Conservation (phyloP, 2,113 vertebrate species). For the Paedocypris sp. region DNA sequence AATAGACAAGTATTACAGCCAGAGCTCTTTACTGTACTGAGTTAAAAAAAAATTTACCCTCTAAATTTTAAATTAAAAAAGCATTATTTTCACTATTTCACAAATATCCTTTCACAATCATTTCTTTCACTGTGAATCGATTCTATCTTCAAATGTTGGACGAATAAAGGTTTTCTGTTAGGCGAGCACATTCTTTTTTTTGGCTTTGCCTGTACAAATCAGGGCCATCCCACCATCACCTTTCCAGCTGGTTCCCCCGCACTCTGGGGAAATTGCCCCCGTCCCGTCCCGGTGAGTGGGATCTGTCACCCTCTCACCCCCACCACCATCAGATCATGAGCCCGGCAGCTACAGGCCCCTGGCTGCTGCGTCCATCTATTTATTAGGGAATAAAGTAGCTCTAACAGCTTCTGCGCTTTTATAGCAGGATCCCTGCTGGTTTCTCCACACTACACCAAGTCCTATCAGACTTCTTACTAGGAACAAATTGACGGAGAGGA, state of each 20-base stretch:
- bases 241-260: background rate
- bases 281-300: background rate
- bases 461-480: conserved; percentile 36
- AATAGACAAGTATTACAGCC: too few relatives aligned
- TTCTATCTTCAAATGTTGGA: too few relatives aligned
- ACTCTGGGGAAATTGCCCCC: background rate
- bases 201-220: background rate
- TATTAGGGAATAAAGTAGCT: conserved; percentile 39
- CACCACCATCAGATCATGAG: background rate
- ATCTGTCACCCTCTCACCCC: background rate
- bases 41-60: too few relatives aligned
- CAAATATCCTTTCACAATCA: too few relatives aligned
- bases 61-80: too few relatives aligned
- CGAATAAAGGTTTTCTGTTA: too few relatives aligned
- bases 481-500: conserved; percentile 40
- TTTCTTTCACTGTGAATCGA: too few relatives aligned
- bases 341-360: conserved; percentile 2
- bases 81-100: too few relatives aligned
- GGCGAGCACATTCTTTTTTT: background rate
- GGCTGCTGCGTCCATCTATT: conserved; percentile 21
- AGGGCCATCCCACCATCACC: conserved; percentile 2
- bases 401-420: conserved; percentile 30
- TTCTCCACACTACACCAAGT: conserved; percentile 32
- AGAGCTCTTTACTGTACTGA: too few relatives aligned
- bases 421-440: conserved; percentile 25